Conservation (phyloP, 2,888 invertebrate species). For the Tinea pellionella region DNA sequence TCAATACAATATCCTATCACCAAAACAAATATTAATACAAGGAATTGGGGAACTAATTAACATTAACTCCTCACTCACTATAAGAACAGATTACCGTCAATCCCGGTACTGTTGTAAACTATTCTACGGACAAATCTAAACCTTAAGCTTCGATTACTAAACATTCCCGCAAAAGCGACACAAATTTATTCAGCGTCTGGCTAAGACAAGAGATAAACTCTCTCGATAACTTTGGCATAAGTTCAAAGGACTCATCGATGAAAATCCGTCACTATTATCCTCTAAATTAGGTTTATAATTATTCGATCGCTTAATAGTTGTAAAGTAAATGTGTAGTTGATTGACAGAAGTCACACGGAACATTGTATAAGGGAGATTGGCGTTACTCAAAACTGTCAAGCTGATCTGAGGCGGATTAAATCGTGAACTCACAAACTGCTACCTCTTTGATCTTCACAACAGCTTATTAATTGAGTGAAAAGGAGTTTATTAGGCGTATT, state of each 20-base stretch:
- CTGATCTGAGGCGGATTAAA: slow-evolving; percentile 18
- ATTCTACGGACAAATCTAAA: slow-evolving; percentile 32
- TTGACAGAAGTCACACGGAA: slow-evolving; percentile 48
- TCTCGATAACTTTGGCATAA: background rate
- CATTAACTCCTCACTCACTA: slow-evolving; percentile 35
- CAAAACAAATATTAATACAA: slow-evolving; percentile 34
- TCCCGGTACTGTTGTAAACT: slow-evolving; percentile 38
- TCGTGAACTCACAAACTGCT: slow-evolving; percentile 40
- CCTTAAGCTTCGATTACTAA: slow-evolving; percentile 46
- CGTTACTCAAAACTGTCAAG: slow-evolving; percentile 31
- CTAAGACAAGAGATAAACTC: slow-evolving; percentile 50
- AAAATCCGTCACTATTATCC: background rate
- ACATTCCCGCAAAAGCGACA: slow-evolving; percentile 53
- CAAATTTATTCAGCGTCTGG: slow-evolving; percentile 53
- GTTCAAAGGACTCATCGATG: background rate
- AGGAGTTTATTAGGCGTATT: slow-evolving; percentile 48
- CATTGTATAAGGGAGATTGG: slow-evolving; percentile 41
- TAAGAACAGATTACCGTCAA: slow-evolving; percentile 48
- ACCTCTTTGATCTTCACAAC: slow-evolving; percentile 57
- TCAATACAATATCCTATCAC: slow-evolving; percentile 19
- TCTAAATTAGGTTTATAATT: background rate
- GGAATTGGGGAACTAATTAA: slow-evolving; percentile 40
- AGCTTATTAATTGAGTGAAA: slow-evolving; percentile 56
- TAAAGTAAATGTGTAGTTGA: slow-evolving; percentile 37
- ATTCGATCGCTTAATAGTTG: background rate